A percentile compares a stretch with the other conserved stretches of the same genome.
Evolutionary conservation across 2,888 invertebrate genomes (phyloP).

Genomic region (Chironomus riparius): DNA sequence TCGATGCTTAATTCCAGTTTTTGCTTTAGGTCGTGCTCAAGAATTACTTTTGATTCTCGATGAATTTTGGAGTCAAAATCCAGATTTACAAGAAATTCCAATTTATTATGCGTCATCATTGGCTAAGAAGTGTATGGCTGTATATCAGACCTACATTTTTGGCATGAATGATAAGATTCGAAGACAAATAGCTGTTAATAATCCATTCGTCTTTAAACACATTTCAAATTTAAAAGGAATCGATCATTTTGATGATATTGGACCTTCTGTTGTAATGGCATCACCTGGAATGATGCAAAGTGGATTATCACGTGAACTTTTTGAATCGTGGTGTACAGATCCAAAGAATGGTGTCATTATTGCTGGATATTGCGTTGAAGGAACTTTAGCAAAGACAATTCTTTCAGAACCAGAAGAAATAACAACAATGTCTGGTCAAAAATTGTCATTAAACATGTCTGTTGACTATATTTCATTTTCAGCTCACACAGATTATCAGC

Average conservation of each 20-base stretch:
- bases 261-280: conserved; percentile 99
- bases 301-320: conserved; percentile 91
- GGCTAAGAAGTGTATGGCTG: conserved; percentile 99
- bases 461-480: conserved; percentile 99
- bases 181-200: conserved; percentile 92
- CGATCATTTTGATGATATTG: conserved; percentile 98
- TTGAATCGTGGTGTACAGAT: conserved; percentile 99
- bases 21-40: conserved; percentile 95
- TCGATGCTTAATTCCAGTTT: conserved; percentile 95
- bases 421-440: conserved; percentile 88
- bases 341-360: conserved; percentile 97
- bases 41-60: conserved; percentile 90
- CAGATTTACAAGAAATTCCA: conserved; percentile 95
- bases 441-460: conserved; percentile 91
- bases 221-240: conserved; percentile 95
- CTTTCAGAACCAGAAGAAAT: conserved; percentile 98
- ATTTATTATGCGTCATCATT: conserved; percentile 99
- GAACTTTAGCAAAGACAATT: conserved; percentile 84
- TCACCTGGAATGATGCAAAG: conserved; percentile 99
- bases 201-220: conserved; percentile 97
- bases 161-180: conserved; percentile 98
- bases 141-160: conserved; percentile 98
- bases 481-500: conserved; percentile 96
- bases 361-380: conserved; percentile 91
- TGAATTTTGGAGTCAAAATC: conserved; percentile 96